Conservation (phyloP, 2,113 vertebrate species). For the Pterocles burchelli region DNA sequence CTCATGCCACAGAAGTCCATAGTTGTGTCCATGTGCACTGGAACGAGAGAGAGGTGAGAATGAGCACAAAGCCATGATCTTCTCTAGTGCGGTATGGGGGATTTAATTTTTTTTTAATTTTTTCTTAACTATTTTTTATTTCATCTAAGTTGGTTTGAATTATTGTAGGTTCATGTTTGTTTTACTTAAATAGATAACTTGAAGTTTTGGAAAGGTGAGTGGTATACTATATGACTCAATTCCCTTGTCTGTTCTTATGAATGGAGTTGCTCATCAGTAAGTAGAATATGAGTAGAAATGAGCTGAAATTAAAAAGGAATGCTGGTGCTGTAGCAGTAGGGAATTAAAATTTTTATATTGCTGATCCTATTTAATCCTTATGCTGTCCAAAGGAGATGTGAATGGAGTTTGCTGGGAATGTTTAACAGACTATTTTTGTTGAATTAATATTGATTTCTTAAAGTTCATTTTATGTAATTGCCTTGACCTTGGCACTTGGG, state of each 20-base stretch:
- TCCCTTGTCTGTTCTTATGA: not conserved
- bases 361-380: not conserved
- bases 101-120: not conserved
- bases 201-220: not conserved
- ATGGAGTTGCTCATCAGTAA: not conserved
- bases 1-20: not conserved
- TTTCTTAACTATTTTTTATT: not conserved
- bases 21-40: not conserved
- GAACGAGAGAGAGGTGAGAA: not conserved
- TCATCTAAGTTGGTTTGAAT: not conserved
- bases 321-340: not conserved
- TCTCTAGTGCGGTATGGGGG: not conserved
- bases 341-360: not conserved
- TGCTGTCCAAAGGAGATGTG: not conserved
- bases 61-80: not conserved
- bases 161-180: not conserved
- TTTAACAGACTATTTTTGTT: not conserved
- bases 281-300: not conserved
- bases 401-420: not conserved
- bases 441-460: constrained; percentile 28
- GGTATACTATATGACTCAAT: not conserved
- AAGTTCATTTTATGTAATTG: constrained; percentile 9
- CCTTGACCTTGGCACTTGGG: not conserved
- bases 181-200: not conserved
- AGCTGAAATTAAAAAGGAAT: not conserved